phyloP scores from a whole-genome alignment of 1,140 invertebrate species.

The Musca domestica region DNA sequence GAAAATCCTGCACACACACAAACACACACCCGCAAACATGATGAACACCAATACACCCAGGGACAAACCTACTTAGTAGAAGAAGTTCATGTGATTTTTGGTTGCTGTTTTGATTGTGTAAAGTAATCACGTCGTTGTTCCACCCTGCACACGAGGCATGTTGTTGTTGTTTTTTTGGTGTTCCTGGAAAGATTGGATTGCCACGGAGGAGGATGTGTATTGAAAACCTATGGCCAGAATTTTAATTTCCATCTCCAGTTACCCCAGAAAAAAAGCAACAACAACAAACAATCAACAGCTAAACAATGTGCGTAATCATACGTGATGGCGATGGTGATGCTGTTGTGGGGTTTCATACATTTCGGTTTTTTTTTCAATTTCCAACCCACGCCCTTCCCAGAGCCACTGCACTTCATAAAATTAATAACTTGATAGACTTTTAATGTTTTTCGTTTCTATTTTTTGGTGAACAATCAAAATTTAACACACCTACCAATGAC shows the following conservation, averaged over 20 bases:
- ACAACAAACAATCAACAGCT: constrained; percentile 20
- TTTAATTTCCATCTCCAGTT: constrained; percentile 20
- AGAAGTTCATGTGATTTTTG: constrained; percentile 29
- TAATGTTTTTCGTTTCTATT: too few relatives aligned
- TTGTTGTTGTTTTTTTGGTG: too few relatives aligned
- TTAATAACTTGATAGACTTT: constrained; percentile 52
- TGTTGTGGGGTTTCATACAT: constrained; percentile 28
- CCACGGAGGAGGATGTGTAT: not conserved
- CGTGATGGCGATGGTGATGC: constrained; percentile 37
- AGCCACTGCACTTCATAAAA: constrained; percentile 46
- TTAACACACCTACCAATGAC: too few relatives aligned
- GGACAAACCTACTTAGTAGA: not conserved
- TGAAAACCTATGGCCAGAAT: constrained; percentile 7
- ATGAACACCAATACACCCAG: not conserved
- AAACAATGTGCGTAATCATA: constrained; percentile 53
- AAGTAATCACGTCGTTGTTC: constrained; percentile 53
- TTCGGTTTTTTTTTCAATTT: constrained; percentile 35
- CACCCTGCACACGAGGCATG: not conserved
- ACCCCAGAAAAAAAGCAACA: too few relatives aligned
- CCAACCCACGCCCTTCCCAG: too few relatives aligned
- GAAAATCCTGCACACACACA: constrained; percentile 9
- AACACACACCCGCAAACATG: not conserved
- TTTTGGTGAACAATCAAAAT: not conserved
- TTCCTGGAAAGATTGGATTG: too few relatives aligned
- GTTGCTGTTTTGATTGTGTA: constrained; percentile 48